Evolutionary conservation across 2,797 vertebrate species (phyloP).

Genomic region (Carcharodon carcharias): DNA sequence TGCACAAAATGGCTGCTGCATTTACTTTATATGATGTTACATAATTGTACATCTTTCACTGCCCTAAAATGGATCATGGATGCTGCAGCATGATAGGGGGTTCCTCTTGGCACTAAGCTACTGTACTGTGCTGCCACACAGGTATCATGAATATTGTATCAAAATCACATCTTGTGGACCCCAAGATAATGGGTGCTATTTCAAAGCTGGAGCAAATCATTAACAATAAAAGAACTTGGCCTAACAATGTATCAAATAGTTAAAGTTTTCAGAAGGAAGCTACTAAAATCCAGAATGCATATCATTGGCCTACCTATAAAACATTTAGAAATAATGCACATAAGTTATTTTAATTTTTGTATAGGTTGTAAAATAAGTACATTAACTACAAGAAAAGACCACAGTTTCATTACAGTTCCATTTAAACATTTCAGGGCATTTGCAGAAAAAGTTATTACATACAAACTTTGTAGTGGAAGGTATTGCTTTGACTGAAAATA

Average conservation of each 20-base stretch:
- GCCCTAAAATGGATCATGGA: not conserved
- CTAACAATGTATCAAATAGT: not conserved
- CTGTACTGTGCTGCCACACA: not conserved
- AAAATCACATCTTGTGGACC: not conserved
- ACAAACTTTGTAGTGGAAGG: not conserved
- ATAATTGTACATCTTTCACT: not conserved
- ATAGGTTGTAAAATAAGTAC: not conserved
- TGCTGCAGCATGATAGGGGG: not conserved
- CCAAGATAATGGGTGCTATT: not conserved
- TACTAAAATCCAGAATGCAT: not conserved
- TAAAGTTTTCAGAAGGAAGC: not conserved
- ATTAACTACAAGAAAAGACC: not conserved
- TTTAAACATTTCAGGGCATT: not conserved
- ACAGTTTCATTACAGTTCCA: not conserved
- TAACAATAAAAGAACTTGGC: not conserved
- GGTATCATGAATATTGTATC: not conserved
- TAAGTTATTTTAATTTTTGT: not conserved
- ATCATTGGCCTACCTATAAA: not conserved
- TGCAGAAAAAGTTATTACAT: not conserved
- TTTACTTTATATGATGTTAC: not conserved
- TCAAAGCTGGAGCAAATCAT: not conserved
- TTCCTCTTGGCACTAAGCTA: not conserved
- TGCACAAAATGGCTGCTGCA: not conserved
- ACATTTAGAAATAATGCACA: not conserved
- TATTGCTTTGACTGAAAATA: not conserved